Conservation (phyloP, 1,140 invertebrate species). For the Diorhabda carinulata region DNA sequence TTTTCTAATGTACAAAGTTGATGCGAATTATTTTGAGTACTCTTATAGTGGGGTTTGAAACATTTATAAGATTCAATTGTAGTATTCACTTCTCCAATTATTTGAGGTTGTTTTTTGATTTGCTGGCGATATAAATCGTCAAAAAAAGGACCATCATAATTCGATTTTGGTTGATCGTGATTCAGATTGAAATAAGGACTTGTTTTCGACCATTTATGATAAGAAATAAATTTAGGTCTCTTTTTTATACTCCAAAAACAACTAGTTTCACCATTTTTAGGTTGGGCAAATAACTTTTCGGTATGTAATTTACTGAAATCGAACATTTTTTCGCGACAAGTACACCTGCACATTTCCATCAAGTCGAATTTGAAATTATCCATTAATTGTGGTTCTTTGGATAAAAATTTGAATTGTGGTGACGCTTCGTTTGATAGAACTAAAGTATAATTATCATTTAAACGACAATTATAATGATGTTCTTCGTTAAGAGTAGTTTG, state of each 20-base stretch:
- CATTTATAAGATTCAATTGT: constrained; percentile 1
- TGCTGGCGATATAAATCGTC: no score
- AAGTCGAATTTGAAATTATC: neutral
- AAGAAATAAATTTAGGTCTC: no score
- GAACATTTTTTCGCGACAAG: constrained; percentile 1
- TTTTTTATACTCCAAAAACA: no score
- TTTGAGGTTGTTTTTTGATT: neutral
- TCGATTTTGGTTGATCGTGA: neutral
- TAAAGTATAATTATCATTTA: constrained; percentile 15
- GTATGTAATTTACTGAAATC: neutral
- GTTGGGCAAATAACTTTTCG: neutral
- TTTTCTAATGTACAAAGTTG: no score
- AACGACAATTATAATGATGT: neutral
- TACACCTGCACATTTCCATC: constrained; percentile 4
- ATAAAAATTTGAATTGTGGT: constrained; percentile 9
- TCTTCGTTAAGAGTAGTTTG: constrained; percentile 13
- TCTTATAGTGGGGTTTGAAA: constrained; percentile 6
- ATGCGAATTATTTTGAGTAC: constrained; percentile 6
- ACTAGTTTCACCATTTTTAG: no score
- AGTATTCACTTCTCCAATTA: no score
- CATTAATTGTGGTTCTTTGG: neutral
- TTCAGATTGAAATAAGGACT: no score
- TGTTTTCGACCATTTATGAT: no score
- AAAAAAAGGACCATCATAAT: neutral
- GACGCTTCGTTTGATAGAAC: constrained; percentile 1